Percentiles rank a stretch among this genome's conserved stretches.
phyloP scores from a whole-genome alignment of 2,888 invertebrate species.

The Monopis laevigella region DNA sequence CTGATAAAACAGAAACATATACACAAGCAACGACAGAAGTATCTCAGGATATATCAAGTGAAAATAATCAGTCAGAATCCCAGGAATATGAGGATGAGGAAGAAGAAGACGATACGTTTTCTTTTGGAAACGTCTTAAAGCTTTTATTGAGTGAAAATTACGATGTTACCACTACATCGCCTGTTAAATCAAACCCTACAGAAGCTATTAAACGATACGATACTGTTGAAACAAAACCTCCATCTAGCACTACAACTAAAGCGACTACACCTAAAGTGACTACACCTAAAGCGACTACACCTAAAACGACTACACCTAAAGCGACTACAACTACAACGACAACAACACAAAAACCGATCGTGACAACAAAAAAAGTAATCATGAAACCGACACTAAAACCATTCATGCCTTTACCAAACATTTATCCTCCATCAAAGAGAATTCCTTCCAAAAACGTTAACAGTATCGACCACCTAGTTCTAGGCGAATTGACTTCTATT shows the following conservation, averaged over 20 bases:
- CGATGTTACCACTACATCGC: slow-evolving; percentile 38
- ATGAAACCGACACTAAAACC: not conserved
- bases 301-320: slow-evolving; percentile 17
- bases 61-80: slow-evolving; percentile 17
- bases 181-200: not conserved
- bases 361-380: not conserved
- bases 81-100: slow-evolving; percentile 46
- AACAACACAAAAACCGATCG: slow-evolving; percentile 23
- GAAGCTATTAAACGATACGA: not conserved
- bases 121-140: slow-evolving; percentile 70
- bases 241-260: no score
- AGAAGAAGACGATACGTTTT: slow-evolving; percentile 61
- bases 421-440: slow-evolving; percentile 28
- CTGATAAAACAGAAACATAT: slow-evolving; percentile 16
- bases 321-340: slow-evolving; percentile 30
- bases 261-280: no score
- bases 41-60: not conserved
- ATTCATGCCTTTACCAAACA: not conserved
- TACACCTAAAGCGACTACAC: slow-evolving; percentile 13
- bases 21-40: slow-evolving; percentile 16
- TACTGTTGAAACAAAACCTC: no score
- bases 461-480: slow-evolving; percentile 51
- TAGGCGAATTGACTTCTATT: slow-evolving; percentile 53
- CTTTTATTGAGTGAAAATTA: slow-evolving; percentile 64
- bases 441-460: slow-evolving; percentile 25